Evolutionary conservation across 2,797 vertebrate genomes (phyloP).

Genomic region (Cryptoprocta ferox): DNA sequence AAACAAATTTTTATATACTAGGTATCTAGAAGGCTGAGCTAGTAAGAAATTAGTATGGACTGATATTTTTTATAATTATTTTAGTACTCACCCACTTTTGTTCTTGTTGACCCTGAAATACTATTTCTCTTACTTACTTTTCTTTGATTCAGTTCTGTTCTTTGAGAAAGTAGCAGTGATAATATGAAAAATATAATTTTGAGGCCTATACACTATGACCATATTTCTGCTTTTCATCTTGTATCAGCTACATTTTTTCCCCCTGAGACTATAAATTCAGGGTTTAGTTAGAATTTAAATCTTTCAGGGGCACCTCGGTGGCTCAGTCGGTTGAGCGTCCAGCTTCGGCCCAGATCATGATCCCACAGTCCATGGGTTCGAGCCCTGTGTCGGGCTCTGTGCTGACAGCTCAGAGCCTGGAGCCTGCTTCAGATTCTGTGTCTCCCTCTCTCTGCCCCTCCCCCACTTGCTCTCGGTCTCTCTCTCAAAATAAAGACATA

Average conservation of each 20-base stretch:
- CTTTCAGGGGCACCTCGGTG: background rate
- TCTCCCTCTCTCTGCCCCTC: too few species aligned
- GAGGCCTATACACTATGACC: background rate
- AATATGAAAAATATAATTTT: conserved; percentile 28
- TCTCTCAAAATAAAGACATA: too few species aligned
- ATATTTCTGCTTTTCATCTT: background rate
- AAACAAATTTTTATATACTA: background rate
- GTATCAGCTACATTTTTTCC: background rate
- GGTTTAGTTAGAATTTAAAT: conserved; percentile 46
- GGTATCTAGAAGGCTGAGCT: background rate
- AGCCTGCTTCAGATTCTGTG: too few species aligned
- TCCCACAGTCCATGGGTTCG: too few species aligned
- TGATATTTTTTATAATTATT: background rate
- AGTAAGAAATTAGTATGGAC: conserved; percentile 19
- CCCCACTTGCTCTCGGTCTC: too few species aligned
- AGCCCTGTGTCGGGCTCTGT: too few species aligned
- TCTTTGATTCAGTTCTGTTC: conserved; percentile 2
- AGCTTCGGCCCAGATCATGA: too few species aligned
- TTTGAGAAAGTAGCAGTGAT: background rate
- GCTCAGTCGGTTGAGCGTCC: too few species aligned
- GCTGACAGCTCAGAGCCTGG: too few species aligned
- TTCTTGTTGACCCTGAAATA: conserved; percentile 22
- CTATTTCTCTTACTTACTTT: background rate
- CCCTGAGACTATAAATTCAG: background rate
- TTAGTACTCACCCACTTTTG: background rate